phyloP scores from a whole-genome alignment of 1,140 invertebrate species.

The Oncopodura yosiiana region DNA sequence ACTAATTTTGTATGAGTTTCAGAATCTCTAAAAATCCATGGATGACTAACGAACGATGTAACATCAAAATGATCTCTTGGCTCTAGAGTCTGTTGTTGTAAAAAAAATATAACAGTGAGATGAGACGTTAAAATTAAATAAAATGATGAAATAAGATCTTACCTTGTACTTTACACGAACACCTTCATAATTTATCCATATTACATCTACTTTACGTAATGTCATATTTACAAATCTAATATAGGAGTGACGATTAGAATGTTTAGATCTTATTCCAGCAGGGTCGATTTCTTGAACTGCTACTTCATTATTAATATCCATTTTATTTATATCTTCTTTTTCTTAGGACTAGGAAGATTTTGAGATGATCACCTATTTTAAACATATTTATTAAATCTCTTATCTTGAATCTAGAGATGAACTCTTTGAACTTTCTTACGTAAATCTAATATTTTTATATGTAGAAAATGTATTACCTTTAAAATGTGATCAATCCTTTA shows the following conservation, averaged over 20 bases:
- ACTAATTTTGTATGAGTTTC: slow-evolving; percentile 49
- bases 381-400: neutral
- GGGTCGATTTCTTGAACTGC: neutral
- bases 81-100: slow-evolving; percentile 39
- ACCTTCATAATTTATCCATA: slow-evolving; percentile 65
- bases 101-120: slow-evolving; percentile 1
- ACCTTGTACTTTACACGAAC: slow-evolving; percentile 46
- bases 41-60: slow-evolving; percentile 60
- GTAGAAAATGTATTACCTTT: neutral
- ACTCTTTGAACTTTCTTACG: neutral
- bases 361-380: neutral
- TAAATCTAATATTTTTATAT: neutral
- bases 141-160: neutral
- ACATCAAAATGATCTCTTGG: slow-evolving; percentile 49
- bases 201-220: slow-evolving; percentile 50
- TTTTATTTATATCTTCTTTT: neutral
- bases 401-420: neutral
- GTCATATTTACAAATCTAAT: slow-evolving; percentile 61
- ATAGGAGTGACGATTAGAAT: slow-evolving; percentile 41
- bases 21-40: slow-evolving; percentile 59
- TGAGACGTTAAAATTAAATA: neutral
- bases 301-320: neutral
- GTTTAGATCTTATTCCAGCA: slow-evolving; percentile 9
- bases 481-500: neutral
- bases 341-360: neutral